Evolutionary conservation across 2,888 invertebrate species (phyloP), one percentile per base, ranked within the genome.

Genomic region (Dione juno): DNA sequence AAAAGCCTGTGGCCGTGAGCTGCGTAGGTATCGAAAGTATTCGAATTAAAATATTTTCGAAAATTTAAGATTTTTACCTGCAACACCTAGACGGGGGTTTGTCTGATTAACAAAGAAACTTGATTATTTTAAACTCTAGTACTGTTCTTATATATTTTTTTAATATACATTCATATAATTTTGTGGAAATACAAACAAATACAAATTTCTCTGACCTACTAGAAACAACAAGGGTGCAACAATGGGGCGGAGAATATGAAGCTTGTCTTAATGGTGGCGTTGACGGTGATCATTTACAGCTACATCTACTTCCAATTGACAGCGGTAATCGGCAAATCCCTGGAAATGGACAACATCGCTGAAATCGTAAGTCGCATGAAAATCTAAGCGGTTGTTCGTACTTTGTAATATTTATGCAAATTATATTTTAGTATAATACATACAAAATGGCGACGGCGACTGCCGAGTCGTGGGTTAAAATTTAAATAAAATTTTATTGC

Each of bases 231-330:
- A 16, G 35, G 3, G 8, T 35, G 35, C 16, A 13, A 37, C 9
- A n/a, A n/a, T 9, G 10, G 9, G n/a, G n/a, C 35, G 10, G 54
- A 66, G 54, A 54, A 45, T 52, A 19, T 69, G 10, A 54, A 35
- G 54, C 3, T 54, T 10, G 35, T 54, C 35, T 37, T 54, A 16
- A 54, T 54, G 54, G 11, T 54, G 16, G 16, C 37, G 37, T n/a
- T 54, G 54, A 37, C 54, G 54, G 54, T 54, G 16, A 37, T 54
- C 37, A 54, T 54, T 16, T 54, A 54, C 54, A 6, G n/a, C 16
- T 54, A 35, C 54, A 54, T 54, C 13, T 54, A 54, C 54, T 54
- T 54, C 37, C 54, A 54, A 54, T 35, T 54, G 0, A 54, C 54
- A 3, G 7, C 35, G 11, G 35, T 53, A 5, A 61, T 53, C 35